Conservation (phyloP, 2,888 invertebrate species). For the Dynastes maya region DNA sequence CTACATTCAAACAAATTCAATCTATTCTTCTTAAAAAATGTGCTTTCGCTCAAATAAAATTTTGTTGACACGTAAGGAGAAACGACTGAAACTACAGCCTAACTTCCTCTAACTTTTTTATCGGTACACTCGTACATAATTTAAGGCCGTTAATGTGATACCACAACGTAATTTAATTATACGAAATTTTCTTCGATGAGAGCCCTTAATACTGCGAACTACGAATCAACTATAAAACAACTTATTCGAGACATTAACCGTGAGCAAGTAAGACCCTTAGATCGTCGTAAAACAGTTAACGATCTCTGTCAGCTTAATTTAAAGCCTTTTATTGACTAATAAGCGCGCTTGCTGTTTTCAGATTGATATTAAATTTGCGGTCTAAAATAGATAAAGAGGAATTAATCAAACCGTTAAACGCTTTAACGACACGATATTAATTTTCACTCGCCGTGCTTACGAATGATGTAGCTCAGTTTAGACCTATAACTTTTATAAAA, state of each 20-base stretch:
- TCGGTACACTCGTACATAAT: neutral
- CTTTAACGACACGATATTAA: neutral
- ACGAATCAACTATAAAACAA: neutral
- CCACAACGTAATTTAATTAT: neutral
- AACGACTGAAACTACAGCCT: too few relatives aligned
- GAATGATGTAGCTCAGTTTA: neutral
- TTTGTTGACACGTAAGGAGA: too few relatives aligned
- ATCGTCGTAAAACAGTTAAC: slow-evolving; percentile 16
- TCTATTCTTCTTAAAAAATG: too few relatives aligned
- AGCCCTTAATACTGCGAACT: neutral
- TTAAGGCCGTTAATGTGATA: neutral
- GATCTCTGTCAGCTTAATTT: slow-evolving; percentile 4
- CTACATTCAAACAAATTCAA: too few relatives aligned
- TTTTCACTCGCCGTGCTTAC: neutral
- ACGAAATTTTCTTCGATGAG: neutral
- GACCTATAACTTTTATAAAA: too few relatives aligned
- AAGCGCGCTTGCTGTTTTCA: neutral
- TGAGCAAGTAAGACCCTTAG: neutral
- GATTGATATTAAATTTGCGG: neutral
- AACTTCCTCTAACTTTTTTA: neutral
- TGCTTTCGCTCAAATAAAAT: too few relatives aligned
- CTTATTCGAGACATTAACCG: slow-evolving; percentile 2
- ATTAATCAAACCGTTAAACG: slow-evolving; percentile 1
- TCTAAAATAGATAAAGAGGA: neutral
- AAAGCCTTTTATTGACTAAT: slow-evolving; percentile 10